phyloP scores from a whole-genome alignment of 2,113 vertebrate genomes.

The Podarcis muralis region DNA sequence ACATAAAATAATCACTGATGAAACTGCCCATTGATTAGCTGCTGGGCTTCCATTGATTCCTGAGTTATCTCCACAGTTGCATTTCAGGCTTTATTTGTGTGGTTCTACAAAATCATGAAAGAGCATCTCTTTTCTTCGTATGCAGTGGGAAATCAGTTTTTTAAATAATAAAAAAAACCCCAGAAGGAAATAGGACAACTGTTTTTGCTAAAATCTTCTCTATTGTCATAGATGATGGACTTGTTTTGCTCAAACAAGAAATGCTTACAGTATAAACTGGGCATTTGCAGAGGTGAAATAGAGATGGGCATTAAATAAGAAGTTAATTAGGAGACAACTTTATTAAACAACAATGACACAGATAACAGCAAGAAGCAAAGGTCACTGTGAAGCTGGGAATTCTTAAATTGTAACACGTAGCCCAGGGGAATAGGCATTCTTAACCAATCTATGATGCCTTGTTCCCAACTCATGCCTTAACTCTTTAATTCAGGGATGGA shows the following conservation, averaged over 20 bases:
- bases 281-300: neutral
- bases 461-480: neutral
- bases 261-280: neutral
- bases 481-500: neutral
- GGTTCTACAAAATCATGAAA: neutral
- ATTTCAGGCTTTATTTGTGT: constrained; percentile 1
- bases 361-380: neutral
- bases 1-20: constrained; percentile 27
- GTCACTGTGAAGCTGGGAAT: neutral
- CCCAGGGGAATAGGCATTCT: neutral
- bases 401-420: neutral
- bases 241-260: neutral
- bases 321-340: neutral
- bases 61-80: constrained; percentile 16
- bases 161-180: neutral
- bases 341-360: neutral
- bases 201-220: neutral
- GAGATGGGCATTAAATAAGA: neutral
- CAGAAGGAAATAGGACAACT: neutral
- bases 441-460: neutral
- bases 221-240: neutral
- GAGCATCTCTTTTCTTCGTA: neutral
- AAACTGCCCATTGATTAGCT: constrained; percentile 24
- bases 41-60: constrained; percentile 16
- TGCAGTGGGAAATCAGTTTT: neutral